A percentile compares a stretch with the other conserved stretches of the same genome.
phyloP scores from a whole-genome alignment of 37 sponge, comb jelly and placozoan genomes.

The Dysidea cf. avara region DNA sequence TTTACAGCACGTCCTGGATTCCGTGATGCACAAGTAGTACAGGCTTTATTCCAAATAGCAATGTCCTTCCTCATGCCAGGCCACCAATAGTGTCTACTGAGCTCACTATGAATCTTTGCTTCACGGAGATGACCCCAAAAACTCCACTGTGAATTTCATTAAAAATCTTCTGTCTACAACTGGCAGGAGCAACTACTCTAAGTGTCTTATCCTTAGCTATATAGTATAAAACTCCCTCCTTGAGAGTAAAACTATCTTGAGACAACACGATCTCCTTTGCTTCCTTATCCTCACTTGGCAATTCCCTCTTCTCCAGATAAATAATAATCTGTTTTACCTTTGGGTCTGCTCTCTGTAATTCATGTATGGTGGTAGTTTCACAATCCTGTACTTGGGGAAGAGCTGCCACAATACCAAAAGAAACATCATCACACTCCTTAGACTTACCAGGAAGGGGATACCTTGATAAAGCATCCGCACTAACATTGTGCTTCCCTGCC shows the following conservation, averaged over 20 bases:
- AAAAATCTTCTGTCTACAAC: neutral
- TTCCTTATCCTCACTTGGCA: conserved; percentile 23
- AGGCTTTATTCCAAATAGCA: conserved; percentile 7
- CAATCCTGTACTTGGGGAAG: no score
- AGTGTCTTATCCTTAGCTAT: neutral
- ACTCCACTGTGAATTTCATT: conserved; percentile 7
- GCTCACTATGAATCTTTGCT: neutral
- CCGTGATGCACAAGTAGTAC: conserved; percentile 41
- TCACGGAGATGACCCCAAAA: conserved; percentile 25
- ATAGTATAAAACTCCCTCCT: conserved; percentile 13
- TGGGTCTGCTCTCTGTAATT: conserved; percentile 3
- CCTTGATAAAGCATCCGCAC: conserved; percentile 42
- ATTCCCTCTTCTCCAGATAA: neutral
- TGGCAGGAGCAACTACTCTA: conserved; percentile 26
- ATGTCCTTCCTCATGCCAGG: conserved; percentile 39
- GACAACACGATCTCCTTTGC: conserved; percentile 17
- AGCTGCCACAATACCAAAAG: neutral
- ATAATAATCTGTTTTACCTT: neutral
- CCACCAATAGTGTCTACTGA: conserved; percentile 53
- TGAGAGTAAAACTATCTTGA: conserved; percentile 8
- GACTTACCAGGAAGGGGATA: no score
- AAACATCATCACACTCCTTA: neutral
- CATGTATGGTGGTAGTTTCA: neutral
- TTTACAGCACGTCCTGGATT: neutral
- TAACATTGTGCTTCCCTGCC: conserved; percentile 24